Percentiles rank a stretch among this genome's conserved stretches.
phyloP scores from a whole-genome alignment of 2,797 vertebrate genomes.

The Sebastes nivosus region DNA sequence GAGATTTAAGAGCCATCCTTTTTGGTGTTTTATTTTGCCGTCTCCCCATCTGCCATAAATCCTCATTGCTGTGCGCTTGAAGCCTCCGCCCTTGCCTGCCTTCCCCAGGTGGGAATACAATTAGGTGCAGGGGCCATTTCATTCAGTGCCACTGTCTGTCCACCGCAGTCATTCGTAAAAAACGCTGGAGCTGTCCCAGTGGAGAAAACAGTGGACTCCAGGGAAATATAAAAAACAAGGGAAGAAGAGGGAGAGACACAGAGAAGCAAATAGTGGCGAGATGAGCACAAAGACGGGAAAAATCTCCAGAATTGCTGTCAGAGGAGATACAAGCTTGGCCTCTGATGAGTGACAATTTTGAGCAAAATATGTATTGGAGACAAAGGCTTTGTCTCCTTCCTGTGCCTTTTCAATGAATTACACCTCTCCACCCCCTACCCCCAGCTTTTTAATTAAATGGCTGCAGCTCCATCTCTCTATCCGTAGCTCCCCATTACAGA shows the following conservation, averaged over 20 bases:
- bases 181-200: constrained; percentile 66
- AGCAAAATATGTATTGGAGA: constrained; percentile 87
- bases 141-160: constrained; percentile 82
- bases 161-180: constrained; percentile 80
- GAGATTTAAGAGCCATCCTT: constrained; percentile 86
- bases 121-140: constrained; percentile 84
- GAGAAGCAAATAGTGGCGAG: constrained; percentile 51
- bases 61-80: constrained; percentile 82
- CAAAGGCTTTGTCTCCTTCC: constrained; percentile 88
- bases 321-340: constrained; percentile 74
- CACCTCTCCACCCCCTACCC: constrained; percentile 77
- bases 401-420: constrained; percentile 88
- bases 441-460: constrained; percentile 95
- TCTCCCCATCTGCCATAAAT: constrained; percentile 85
- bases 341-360: constrained; percentile 83
- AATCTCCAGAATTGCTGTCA: constrained; percentile 76
- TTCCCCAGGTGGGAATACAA: constrained; percentile 87
- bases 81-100: constrained; percentile 74
- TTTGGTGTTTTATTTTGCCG: constrained; percentile 86
- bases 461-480: constrained; percentile 91
- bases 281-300: constrained; percentile 62
- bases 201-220: constrained; percentile 74
- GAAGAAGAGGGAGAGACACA: constrained; percentile 47
- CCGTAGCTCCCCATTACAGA: constrained; percentile 89
- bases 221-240: constrained; percentile 78